Conservation (phyloP, 1,140 invertebrate species). For the Notospermus geniculatus region DNA sequence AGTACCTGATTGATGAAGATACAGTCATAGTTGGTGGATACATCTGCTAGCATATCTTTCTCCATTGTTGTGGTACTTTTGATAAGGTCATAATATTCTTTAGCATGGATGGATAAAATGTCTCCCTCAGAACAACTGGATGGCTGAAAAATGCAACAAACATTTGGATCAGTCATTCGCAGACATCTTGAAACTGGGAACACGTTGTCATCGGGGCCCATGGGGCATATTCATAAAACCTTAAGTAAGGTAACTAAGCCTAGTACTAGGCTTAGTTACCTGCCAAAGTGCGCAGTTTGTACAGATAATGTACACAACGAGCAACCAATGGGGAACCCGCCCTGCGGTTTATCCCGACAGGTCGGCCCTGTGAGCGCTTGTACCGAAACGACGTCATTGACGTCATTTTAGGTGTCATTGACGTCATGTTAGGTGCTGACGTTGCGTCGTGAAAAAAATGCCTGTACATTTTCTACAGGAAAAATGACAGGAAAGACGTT, state of each 20-base stretch:
- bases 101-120: conserved; percentile 61
- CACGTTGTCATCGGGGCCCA: not conserved
- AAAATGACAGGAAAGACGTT: no score
- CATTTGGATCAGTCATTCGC: conserved; percentile 8
- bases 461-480: no score
- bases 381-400: no score
- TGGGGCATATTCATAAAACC: not conserved
- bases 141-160: conserved; percentile 47
- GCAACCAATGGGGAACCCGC: no score
- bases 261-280: no score
- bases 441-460: no score
- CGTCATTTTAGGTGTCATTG: no score
- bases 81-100: conserved; percentile 66
- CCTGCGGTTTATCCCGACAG: no score
- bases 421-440: no score
- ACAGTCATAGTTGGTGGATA: conserved; percentile 76
- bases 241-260: not conserved
- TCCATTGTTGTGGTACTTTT: conserved; percentile 61
- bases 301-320: no score
- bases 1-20: conserved; percentile 83
- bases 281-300: no score
- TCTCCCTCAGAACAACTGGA: conserved; percentile 71
- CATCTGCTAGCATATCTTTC: conserved; percentile 63
- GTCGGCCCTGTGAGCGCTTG: no score
- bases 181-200: not conserved